Evolutionary conservation across 2,888 invertebrate genomes (phyloP), one percentile per base, ranked within the genome.

Genomic region (Megastigmus dorsalis): DNA sequence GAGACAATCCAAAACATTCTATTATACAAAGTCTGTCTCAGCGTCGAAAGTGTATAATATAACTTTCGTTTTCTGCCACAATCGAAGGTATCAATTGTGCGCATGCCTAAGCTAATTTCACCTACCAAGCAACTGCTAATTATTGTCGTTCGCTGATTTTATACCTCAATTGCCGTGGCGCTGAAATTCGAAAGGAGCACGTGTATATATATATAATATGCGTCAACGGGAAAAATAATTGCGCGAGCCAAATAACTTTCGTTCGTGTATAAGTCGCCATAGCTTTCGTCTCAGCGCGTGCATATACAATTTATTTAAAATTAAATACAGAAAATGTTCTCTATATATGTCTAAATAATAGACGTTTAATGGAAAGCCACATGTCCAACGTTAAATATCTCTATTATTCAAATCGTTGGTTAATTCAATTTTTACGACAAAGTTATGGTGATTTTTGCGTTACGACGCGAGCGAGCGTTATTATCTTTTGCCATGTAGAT

Each of bases 61-160:
- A 41, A 73, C 73, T 73, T 73, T 73, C 73, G 26, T 67, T 73
- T 55, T 73, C 62, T 55, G 26, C n/a, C 10, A 73, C 66, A 55
- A 62, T 62, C 45, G 62, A 43, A 67, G 38, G 30, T 45, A 67
- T 45, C 38, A 65, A 65, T 57, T 55, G 28, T 45, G 41, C 50
- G 18, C 13, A 15, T 43, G 9, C 28, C 50, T 18, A 38, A 26
- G 59, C 33, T 50, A 57, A 43, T 72, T 66, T 72, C 50, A 59
- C 59, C 26, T 4, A n/a, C n/a, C n/a, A 10, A 23, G 18, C 13
- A 59, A 66, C 55, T 48, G 18, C 23, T 55, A 2, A 71, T 55
- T 71, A 43, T 69, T 59, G 7, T 43, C 48, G 15, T 50, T 10
- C n/a, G n/a, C n/a, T n/a, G n/a, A n/a, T 54, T 43, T 41, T 28